Evolutionary conservation across 35 echinoderm and acorn worm genomes (phyloP).

Genomic region (Acanthaster planci): DNA sequence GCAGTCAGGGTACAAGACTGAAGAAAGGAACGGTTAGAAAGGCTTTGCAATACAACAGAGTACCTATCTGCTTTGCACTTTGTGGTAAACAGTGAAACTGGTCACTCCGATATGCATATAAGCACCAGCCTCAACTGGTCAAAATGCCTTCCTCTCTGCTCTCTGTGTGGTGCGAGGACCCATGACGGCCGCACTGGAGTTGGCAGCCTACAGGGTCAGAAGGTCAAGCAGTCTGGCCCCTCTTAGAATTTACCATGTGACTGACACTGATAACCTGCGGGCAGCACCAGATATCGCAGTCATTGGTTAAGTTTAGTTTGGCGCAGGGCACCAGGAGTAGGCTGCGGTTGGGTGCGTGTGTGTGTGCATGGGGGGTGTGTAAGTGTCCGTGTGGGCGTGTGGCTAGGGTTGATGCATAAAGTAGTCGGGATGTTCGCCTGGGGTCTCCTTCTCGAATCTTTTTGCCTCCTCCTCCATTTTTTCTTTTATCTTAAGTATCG

Average conservation of each 20-base stretch:
- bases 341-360: slow-evolving; percentile 14
- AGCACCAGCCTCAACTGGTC: no score
- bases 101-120: no score
- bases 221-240: neutral
- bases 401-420: slow-evolving; percentile 94
- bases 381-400: slow-evolving; percentile 11
- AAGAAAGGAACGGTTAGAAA: no score
- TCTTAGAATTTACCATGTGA: slow-evolving; percentile 22
- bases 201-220: neutral
- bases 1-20: no score
- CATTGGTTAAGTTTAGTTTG: neutral
- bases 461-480: slow-evolving; percentile 99
- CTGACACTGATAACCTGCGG: neutral
- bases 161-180: no score
- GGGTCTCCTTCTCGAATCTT: slow-evolving; percentile 98
- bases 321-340: neutral
- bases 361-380: neutral
- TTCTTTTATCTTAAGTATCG: slow-evolving; percentile 99
- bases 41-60: no score
- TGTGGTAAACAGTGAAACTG: no score
- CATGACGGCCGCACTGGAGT: no score
- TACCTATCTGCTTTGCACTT: no score
- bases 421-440: slow-evolving; percentile 90
- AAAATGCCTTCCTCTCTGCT: no score
- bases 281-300: slow-evolving; percentile 24